A percentile compares a stretch with the other conserved stretches of the same genome.
These are phyloP conservation scores for Calameuta filiformis DNA, from an alignment of 2,888 invertebrate genomes.

Conservation along the genomic window DNA sequence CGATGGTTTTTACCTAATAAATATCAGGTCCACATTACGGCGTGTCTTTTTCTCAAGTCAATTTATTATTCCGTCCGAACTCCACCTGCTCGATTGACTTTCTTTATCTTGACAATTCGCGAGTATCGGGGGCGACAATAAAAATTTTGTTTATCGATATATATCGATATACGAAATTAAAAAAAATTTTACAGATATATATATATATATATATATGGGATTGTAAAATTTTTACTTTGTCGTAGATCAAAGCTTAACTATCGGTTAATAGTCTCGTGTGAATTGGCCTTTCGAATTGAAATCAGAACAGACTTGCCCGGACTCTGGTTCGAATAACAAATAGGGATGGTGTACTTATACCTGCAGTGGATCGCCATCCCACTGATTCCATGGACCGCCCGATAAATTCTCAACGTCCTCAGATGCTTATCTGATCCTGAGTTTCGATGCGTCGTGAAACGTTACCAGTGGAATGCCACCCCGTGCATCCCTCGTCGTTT, in stretches of 20 bases:
- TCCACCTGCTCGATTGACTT: constrained; percentile 6
- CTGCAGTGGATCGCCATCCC: constrained; percentile 42
- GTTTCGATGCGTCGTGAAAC: constrained; percentile 54
- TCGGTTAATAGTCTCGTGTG: not conserved
- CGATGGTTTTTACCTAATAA: constrained; percentile 57
- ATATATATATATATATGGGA: no score
- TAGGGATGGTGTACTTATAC: constrained; percentile 40
- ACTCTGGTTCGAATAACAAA: constrained; percentile 24
- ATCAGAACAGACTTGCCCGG: constrained; percentile 7
- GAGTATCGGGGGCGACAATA: constrained; percentile 5
- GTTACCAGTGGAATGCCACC: constrained; percentile 53
- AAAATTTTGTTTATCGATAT: not conserved
- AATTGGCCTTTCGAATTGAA: not conserved
- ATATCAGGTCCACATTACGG: constrained; percentile 54
- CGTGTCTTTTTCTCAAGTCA: constrained; percentile 48
- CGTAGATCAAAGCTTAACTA: not conserved
- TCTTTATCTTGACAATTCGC: constrained; percentile 7
- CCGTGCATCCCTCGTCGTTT: constrained; percentile 32
- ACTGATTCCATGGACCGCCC: constrained; percentile 54
- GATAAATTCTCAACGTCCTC: constrained; percentile 58
- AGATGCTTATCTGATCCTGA: constrained; percentile 62
- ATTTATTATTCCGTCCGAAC: constrained; percentile 48
- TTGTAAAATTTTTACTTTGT: not conserved
- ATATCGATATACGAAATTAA: no score
- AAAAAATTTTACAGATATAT: no score